A percentile compares a stretch with the other conserved stretches of the same genome.
Evolutionary conservation across 2,888 invertebrate genomes (phyloP).

Genomic region (Diarsia brunnea): DNA sequence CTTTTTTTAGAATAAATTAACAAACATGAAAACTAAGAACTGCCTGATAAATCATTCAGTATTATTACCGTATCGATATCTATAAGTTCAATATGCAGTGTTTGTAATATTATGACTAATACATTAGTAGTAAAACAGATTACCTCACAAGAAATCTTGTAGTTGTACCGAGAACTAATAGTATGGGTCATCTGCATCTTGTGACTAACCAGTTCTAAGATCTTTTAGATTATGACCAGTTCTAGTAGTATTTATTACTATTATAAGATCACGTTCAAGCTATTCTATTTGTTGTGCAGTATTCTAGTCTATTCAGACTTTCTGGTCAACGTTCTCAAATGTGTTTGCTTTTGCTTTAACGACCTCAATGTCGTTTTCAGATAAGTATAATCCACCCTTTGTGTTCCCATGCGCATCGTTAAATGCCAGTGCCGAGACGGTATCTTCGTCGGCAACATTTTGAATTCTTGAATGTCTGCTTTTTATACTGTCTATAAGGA

Average conservation of each 20-base stretch:
- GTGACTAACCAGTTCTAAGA: slow-evolving; percentile 21
- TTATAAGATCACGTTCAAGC: not conserved
- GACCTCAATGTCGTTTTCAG: slow-evolving; percentile 11
- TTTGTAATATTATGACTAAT: slow-evolving; percentile 37
- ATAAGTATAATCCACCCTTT: slow-evolving; percentile 3
- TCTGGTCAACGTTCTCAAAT: not conserved
- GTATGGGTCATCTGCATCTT: slow-evolving; percentile 6
- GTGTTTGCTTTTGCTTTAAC: slow-evolving; percentile 5
- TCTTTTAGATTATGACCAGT: not conserved
- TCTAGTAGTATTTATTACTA: slow-evolving; percentile 1
- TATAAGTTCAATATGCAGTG: slow-evolving; percentile 5
- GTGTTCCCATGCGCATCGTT: slow-evolving; percentile 1
- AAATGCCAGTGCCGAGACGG: not conserved
- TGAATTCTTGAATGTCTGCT: slow-evolving; percentile 5
- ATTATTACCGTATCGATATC: slow-evolving; percentile 9
- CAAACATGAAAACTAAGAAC: slow-evolving; percentile 1
- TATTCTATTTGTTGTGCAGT: not conserved
- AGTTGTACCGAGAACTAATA: slow-evolving; percentile 31
- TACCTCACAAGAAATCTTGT: slow-evolving; percentile 21
- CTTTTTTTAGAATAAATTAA: not conserved
- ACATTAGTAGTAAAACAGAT: slow-evolving; percentile 28
- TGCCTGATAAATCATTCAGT: slow-evolving; percentile 7
- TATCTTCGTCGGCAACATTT: slow-evolving; percentile 14
- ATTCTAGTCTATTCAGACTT: not conserved
- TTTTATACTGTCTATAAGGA: not conserved